These are phyloP conservation scores for Pelodytes ibericus DNA, from an alignment of 2,797 vertebrate species.

Conservation along the genomic window DNA sequence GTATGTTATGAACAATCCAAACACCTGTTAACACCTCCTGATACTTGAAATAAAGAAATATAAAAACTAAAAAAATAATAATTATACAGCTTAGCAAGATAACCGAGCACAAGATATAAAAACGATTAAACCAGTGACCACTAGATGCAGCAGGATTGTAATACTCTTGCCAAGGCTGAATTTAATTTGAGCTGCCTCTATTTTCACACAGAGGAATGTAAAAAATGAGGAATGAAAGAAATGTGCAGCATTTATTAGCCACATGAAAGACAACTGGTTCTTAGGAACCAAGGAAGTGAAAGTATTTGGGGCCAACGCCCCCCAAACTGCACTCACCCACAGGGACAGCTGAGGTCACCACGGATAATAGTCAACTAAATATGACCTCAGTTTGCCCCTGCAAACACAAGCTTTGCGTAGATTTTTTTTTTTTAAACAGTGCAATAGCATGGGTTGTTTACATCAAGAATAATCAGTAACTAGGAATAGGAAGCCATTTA, in stretches of 20 bases:
- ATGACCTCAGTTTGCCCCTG: conserved; percentile 24
- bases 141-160: not conserved
- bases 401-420: not conserved
- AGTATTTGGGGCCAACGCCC: conserved; percentile 33
- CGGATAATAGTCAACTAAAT: conserved; percentile 7
- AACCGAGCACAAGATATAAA: too few species aligned
- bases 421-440: not conserved
- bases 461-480: not conserved
- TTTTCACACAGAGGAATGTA: conserved; percentile 25
- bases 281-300: conserved; percentile 43
- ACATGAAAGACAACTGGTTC: conserved; percentile 46
- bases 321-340: not conserved
- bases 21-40: too few species aligned
- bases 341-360: conserved; percentile 23
- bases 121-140: not conserved
- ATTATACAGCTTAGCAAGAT: too few species aligned
- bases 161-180: not conserved
- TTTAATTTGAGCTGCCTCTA: conserved; percentile 29
- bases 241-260: conserved; percentile 21
- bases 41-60: too few species aligned
- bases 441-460: not conserved
- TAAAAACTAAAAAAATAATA: too few species aligned
- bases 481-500: not conserved
- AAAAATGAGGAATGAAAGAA: conserved; percentile 36
- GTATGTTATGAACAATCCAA: too few species aligned